Evolutionary conservation across 35 echinoderm and acorn worm genomes (phyloP), one percentile per base, ranked within the genome.

Genomic region (Apostichopus parvimensis): DNA sequence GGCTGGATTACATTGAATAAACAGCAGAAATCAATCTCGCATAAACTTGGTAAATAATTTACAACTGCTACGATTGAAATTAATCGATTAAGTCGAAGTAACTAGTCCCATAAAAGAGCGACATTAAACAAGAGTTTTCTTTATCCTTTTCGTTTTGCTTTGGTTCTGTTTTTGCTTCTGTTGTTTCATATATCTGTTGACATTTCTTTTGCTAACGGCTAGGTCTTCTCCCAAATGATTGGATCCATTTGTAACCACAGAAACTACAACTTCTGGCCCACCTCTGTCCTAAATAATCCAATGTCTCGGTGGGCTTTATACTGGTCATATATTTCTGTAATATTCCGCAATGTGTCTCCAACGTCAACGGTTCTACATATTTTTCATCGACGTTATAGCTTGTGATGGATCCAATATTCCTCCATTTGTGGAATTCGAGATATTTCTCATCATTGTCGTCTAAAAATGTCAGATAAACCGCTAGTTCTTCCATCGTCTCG

Each of bases 391-490:
- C 6, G 20, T 87, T 26, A 59, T 87, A 62, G 18, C n/a, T 71
- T 9, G 18, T 18, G 26, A 87, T 54, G 8, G 25, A 61, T 8
- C 92, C 92, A 12, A 28, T 54, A 14, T 24, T 77, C 53, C 86
- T 75, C 92, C 92, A 93, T 54, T 89, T 79, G 73, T 88, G 77
- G 57, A 87, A 93, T 66, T 79, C 52, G 17, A 77, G 34, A 75
- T 93, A 93, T 22, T 88, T 77, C 23, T 75, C 75, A 4, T 89
- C 72, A 34, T 93, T 21, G 5, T 77, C 64, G 14, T 57, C 56
- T 24, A 93, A 56, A 18, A 13, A 54, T 22, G 57, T 89, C 9
- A 93, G 56, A 55, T 93, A 79, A 45, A 78, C 59, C 2, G 92
- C 70, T 8, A 79, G 53, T 5, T 79, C 55, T 34, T 79, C 56